phyloP scores from a whole-genome alignment of 2,797 vertebrate species.

The Sphenopsis melanotis region DNA sequence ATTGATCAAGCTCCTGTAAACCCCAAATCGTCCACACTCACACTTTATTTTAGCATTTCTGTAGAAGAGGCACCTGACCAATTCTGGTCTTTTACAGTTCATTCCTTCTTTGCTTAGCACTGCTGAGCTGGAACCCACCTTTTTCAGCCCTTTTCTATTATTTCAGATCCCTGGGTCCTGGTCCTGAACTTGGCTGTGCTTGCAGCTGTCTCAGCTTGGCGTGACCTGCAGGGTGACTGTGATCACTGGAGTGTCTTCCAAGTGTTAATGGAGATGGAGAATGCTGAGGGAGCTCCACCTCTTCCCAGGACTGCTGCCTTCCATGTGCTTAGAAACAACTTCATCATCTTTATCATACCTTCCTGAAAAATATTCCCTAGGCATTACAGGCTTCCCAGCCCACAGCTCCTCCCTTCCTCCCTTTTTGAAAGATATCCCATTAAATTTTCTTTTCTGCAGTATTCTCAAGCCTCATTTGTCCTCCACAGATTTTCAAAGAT shows the following conservation, averaged over 20 bases:
- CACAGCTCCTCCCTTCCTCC: not conserved
- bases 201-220: not conserved
- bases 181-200: not conserved
- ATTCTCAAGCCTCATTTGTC: slow-evolving; percentile 47
- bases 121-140: not conserved
- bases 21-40: not conserved
- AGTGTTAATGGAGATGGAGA: not conserved
- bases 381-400: not conserved
- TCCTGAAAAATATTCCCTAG: not conserved
- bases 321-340: not conserved
- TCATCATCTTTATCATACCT: not conserved
- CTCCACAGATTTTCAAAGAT: slow-evolving; percentile 30
- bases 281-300: not conserved
- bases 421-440: not conserved
- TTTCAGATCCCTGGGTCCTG: not conserved
- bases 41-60: not conserved
- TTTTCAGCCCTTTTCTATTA: not conserved
- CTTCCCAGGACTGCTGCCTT: not conserved
- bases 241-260: not conserved
- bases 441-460: not conserved
- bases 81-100: not conserved
- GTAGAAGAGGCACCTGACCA: not conserved
- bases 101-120: not conserved
- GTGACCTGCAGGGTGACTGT: not conserved
- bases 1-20: not conserved